Conservation (phyloP, 1,140 invertebrate genomes). For the Calliphora vicina region DNA sequence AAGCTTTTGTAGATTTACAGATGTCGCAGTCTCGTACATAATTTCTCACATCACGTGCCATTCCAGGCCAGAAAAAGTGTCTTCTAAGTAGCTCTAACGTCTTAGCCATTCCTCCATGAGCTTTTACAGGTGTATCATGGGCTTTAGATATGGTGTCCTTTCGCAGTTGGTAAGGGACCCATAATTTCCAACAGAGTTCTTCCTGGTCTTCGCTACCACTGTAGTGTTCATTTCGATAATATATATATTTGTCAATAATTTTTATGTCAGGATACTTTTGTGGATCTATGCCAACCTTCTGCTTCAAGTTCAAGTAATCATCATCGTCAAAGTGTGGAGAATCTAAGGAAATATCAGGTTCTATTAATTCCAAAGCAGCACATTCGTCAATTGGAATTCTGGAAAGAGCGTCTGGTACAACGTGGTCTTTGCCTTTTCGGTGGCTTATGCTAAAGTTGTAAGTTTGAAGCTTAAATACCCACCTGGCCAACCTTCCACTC, state of each 20-base stretch:
- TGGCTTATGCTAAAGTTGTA: slow-evolving; percentile 15
- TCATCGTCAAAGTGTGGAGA: not conserved
- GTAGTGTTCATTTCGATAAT: too few species aligned
- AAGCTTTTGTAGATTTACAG: not conserved
- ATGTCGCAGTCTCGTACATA: not conserved
- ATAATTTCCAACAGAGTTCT: slow-evolving; percentile 32
- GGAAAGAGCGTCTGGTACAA: not conserved
- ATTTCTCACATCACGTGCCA: not conserved
- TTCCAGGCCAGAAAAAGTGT: not conserved
- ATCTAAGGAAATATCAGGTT: not conserved
- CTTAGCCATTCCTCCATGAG: slow-evolving; percentile 36
- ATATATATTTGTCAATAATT: not conserved
- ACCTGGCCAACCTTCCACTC: slow-evolving; percentile 48
- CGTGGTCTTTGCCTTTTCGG: slow-evolving; percentile 16
- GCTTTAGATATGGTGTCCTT: not conserved
- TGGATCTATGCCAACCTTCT: not conserved
- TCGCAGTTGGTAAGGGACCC: slow-evolving; percentile 23
- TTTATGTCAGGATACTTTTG: slow-evolving; percentile 21
- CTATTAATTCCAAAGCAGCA: not conserved
- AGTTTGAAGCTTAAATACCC: slow-evolving; percentile 48
- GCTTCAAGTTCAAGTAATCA: not conserved
- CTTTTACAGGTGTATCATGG: not conserved
- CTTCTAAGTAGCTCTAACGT: slow-evolving; percentile 22
- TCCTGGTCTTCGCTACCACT: slow-evolving; percentile 7
- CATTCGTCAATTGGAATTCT: not conserved